Evolutionary conservation across 2,888 invertebrate species (phyloP), one percentile per base, ranked within the genome.

Genomic region (Halocaridina rubra): DNA sequence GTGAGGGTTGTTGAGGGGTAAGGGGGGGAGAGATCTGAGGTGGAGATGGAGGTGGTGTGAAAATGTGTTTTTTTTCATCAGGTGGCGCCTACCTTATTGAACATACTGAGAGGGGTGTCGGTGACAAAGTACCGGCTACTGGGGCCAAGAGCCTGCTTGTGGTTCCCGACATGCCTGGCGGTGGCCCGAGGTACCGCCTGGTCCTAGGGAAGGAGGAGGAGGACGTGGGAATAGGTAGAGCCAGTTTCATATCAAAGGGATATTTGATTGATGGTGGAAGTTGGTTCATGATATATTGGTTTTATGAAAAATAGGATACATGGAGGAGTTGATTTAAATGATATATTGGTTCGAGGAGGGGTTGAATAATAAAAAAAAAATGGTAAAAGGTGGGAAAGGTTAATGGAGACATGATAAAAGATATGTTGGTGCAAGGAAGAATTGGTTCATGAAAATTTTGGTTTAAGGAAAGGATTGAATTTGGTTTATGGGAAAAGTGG

Each of bases 31-130:
- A 53, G 39, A 16, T 3, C n/a, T 10, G 19, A 8, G 72, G n/a
- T 19, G 22, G 64, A 3, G 4, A 53, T 67, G 16, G 80, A 33
- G 7, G 53, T 16, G 27, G 13, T 29, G 29, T 76, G 59, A 29
- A 27, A 33, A 46, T 46, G 24, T n/a, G n/a, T n/a, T n/a, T 29
- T 29, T 72, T 72, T 80, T 39, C 61, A 30, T 39, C 46, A 30
- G 53, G 39, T 46, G 69, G 33, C 74, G 78, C 84, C 84, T 86
- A 86, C 86, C 86, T 86, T 82, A 74, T 80, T 86, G 72, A 86
- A 86, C 61, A 80, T 46, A 77, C 86, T 86, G 75, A 84, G 86
- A 27, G 82, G 86, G 61, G 86, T 75, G 39, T 86, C 80, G 46
- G 84, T 33, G 64, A 78, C 84, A 13, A 71, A 57, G 59, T 86